Evolutionary conservation across 2,888 invertebrate species (phyloP).

Genomic region (Argynnis bischoffii): DNA sequence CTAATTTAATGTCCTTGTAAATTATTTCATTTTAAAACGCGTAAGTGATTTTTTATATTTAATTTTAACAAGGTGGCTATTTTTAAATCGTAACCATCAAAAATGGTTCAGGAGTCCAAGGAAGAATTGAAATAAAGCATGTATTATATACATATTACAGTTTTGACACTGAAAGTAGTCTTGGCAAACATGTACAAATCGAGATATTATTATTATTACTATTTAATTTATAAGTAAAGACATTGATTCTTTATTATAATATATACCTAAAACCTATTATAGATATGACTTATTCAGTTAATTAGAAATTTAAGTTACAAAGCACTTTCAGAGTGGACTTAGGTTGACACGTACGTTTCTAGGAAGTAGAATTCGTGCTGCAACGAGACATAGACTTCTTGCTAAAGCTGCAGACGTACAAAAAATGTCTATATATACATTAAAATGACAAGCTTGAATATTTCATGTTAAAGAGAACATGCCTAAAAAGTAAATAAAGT

Average conservation of each 20-base stretch:
- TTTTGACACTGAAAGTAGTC: too few relatives aligned
- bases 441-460: constrained; percentile 23
- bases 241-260: neutral
- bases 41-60: too few relatives aligned
- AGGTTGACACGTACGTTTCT: constrained; percentile 22
- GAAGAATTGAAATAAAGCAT: too few relatives aligned
- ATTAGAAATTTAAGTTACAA: constrained; percentile 12
- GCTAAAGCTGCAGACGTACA: constrained; percentile 14
- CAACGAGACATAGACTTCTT: constrained; percentile 15
- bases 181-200: too few relatives aligned
- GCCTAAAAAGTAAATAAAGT: constrained; percentile 23
- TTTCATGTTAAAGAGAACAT: constrained; percentile 13
- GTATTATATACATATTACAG: too few relatives aligned
- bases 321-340: neutral
- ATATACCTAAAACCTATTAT: neutral
- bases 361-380: constrained; percentile 15
- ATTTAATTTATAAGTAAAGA: too few relatives aligned
- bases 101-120: too few relatives aligned
- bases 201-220: too few relatives aligned
- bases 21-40: too few relatives aligned
- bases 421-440: constrained; percentile 23
- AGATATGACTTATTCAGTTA: neutral
- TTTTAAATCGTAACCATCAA: too few relatives aligned
- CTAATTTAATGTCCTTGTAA: too few relatives aligned
- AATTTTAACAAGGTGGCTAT: too few relatives aligned